phyloP scores from a whole-genome alignment of 2,888 invertebrate species.

The Synergus japonicus region DNA sequence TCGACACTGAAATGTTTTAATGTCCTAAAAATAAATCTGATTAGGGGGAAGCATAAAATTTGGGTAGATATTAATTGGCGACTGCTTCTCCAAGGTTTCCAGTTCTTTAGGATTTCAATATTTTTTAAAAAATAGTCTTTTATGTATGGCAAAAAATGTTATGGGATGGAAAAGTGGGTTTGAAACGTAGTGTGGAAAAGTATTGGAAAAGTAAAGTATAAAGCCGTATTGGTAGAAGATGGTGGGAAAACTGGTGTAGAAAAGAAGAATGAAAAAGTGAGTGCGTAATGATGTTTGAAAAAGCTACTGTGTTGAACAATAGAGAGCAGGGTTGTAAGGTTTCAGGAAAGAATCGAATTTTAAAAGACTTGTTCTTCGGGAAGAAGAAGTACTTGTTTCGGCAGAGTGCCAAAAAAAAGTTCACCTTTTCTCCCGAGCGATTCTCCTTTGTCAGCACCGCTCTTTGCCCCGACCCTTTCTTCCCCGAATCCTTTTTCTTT shows the following conservation, averaged over 20 bases:
- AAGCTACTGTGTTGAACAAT: no score
- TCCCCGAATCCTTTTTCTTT: background rate
- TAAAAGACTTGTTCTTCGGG: background rate
- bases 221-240: no score
- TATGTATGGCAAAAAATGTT: no score
- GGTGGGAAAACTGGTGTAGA: background rate
- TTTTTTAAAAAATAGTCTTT: background rate
- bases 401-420: background rate
- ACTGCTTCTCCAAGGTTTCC: background rate
- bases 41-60: constrained; percentile 10
- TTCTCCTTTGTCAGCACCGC: constrained; percentile 30
- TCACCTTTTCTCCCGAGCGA: background rate
- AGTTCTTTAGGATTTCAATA: background rate
- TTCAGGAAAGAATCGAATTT: background rate
- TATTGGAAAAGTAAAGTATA: no score
- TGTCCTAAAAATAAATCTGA: constrained; percentile 4
- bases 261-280: no score
- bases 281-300: no score
- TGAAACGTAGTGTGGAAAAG: no score
- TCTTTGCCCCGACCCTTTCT: constrained; percentile 1
- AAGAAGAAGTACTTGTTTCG: background rate
- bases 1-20: background rate
- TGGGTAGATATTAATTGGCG: background rate
- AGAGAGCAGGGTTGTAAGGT: background rate
- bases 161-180: no score